Conservation (phyloP, 2,113 vertebrate species). For the Helogale parvula region DNA sequence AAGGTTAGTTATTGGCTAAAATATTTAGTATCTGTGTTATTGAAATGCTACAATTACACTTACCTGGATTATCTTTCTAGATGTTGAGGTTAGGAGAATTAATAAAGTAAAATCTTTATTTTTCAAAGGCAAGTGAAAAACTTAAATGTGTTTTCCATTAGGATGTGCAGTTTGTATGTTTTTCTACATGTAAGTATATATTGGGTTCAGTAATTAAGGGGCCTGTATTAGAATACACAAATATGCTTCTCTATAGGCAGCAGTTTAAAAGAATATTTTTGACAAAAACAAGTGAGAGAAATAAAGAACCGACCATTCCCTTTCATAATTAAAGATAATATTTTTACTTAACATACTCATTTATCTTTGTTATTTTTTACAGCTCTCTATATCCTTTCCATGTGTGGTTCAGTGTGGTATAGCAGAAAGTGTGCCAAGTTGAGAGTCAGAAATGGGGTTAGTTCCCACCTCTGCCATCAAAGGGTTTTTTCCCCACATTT, state of each 20-base stretch:
- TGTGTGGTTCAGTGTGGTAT: background rate
- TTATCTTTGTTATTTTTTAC: conserved; percentile 11
- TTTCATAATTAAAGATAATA: background rate
- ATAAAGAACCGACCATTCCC: background rate
- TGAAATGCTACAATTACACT: background rate
- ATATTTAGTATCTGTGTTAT: background rate
- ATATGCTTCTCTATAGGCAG: background rate
- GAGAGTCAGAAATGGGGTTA: conserved; percentile 7
- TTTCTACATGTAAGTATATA: background rate
- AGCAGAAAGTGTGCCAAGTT: background rate
- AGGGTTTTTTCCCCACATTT: background rate
- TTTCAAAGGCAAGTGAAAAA: conserved; percentile 38
- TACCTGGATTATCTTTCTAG: background rate
- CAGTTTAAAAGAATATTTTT: conserved; percentile 33
- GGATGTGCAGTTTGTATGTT: background rate
- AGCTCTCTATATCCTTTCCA: background rate
- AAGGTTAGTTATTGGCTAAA: conserved; percentile 83
- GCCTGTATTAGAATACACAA: background rate
- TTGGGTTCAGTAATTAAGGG: background rate
- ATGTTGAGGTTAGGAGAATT: conserved; percentile 28
- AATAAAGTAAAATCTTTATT: conserved; percentile 7
- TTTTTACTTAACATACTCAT: background rate
- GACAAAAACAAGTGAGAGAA: background rate
- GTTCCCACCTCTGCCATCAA: background rate
- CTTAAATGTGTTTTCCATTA: conserved; percentile 21